phyloP scores from a whole-genome alignment of 2,797 vertebrate species.

The Capromys pilorides region DNA sequence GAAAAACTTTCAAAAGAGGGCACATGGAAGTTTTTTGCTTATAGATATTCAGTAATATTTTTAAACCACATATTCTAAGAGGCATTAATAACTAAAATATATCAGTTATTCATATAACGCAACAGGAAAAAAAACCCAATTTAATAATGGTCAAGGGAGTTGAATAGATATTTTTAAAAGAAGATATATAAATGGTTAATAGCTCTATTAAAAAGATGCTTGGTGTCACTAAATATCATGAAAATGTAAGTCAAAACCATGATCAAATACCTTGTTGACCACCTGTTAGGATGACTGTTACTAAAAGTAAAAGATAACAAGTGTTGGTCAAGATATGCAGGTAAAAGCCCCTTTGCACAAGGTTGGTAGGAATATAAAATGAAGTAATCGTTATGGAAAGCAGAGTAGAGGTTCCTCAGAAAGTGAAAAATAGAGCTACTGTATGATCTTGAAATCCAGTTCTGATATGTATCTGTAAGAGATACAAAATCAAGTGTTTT shows the following conservation, averaged over 20 bases:
- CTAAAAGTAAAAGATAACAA: not conserved
- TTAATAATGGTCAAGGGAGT: not conserved
- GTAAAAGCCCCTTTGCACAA: not conserved
- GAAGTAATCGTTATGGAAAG: too few species aligned
- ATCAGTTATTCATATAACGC: not conserved
- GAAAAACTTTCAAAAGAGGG: slow-evolving; percentile 3
- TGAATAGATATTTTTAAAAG: not conserved
- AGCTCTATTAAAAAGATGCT: too few species aligned
- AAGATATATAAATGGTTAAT: too few species aligned
- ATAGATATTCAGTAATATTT: not conserved
- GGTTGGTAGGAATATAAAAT: not conserved
- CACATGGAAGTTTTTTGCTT: not conserved
- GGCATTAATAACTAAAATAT: not conserved
- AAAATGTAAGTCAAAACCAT: not conserved
- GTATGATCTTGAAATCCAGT: not conserved
- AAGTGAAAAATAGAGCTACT: not conserved
- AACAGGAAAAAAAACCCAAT: not conserved
- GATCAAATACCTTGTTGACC: not conserved
- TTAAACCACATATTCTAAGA: not conserved
- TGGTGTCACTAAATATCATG: not conserved
- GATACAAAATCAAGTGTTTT: not conserved
- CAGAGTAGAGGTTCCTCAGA: not conserved
- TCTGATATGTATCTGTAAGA: not conserved
- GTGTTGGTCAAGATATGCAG: not conserved
- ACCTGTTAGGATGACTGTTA: not conserved